phyloP scores from a whole-genome alignment of 2,797 vertebrate genomes.

The Sebastes kiyomatsui region DNA sequence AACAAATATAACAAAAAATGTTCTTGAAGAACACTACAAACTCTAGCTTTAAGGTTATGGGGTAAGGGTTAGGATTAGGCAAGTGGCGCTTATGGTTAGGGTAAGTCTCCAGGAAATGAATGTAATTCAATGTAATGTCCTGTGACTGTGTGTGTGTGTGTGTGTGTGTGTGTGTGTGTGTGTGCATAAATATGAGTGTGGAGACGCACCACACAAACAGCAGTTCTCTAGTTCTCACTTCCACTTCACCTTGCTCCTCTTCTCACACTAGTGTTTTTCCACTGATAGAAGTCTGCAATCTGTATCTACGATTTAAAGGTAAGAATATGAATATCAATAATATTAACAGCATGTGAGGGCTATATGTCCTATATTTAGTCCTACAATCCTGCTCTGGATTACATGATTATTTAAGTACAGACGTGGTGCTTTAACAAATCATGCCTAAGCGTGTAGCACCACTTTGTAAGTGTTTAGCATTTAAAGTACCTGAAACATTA shows the following conservation, averaged over 20 bases:
- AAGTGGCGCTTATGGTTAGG: neutral
- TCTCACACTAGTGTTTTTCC: neutral
- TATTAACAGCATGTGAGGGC: neutral
- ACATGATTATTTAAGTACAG: neutral
- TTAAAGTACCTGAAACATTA: neutral
- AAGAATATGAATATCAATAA: slow-evolving; percentile 29
- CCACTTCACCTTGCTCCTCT: neutral
- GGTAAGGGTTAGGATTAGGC: neutral
- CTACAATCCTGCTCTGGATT: neutral
- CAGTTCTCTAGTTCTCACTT: slow-evolving; percentile 29
- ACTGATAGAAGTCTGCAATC: neutral
- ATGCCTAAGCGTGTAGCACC: accelerated
- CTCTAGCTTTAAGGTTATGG: too few species aligned
- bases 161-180: neutral
- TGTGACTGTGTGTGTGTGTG: neutral
- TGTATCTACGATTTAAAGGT: slow-evolving; percentile 36
- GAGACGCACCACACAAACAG: neutral
- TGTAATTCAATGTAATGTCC: neutral
- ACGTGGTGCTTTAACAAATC: neutral
- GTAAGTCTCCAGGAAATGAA: neutral
- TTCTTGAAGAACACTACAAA: too few species aligned
- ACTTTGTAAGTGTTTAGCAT: neutral
- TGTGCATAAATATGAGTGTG: neutral
- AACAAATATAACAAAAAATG: too few species aligned
- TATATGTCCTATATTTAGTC: neutral